These are phyloP conservation scores for Egretta garzetta DNA, from an alignment of 2,113 vertebrate species.

Conservation along the genomic window DNA sequence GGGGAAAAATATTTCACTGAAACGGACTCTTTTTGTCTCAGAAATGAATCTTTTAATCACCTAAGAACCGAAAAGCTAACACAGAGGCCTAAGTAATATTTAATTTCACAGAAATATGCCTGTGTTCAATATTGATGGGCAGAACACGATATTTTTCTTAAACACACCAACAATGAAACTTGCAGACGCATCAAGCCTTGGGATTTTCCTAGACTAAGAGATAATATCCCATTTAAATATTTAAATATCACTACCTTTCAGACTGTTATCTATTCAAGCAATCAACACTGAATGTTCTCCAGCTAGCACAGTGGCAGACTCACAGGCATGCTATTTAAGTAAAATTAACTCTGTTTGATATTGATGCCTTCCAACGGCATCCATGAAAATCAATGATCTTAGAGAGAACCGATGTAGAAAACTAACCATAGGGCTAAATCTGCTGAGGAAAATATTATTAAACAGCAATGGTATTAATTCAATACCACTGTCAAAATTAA, in stretches of 20 bases:
- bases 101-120: conserved; percentile 66
- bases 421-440: background rate
- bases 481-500: background rate
- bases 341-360: conserved; percentile 25
- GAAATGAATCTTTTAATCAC: conserved; percentile 84
- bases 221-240: conserved; percentile 51
- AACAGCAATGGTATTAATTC: background rate
- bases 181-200: background rate
- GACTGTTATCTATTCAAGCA: background rate
- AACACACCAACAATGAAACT: background rate
- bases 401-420: background rate
- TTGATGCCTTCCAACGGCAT: background rate
- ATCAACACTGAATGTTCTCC: conserved; percentile 9
- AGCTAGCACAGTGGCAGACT: background rate
- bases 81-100: conserved; percentile 71
- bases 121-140: conserved; percentile 8
- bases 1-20: conserved; percentile 73
- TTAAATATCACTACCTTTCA: conserved; percentile 32
- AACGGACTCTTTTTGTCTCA: conserved; percentile 82
- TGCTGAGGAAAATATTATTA: background rate
- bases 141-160: background rate
- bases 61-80: conserved; percentile 59
- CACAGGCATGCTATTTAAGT: background rate
- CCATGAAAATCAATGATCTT: conserved; percentile 11
- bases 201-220: conserved; percentile 20